Evolutionary conservation across 2,888 invertebrate genomes (phyloP).

Genomic region (Agrochola lychnidis): DNA sequence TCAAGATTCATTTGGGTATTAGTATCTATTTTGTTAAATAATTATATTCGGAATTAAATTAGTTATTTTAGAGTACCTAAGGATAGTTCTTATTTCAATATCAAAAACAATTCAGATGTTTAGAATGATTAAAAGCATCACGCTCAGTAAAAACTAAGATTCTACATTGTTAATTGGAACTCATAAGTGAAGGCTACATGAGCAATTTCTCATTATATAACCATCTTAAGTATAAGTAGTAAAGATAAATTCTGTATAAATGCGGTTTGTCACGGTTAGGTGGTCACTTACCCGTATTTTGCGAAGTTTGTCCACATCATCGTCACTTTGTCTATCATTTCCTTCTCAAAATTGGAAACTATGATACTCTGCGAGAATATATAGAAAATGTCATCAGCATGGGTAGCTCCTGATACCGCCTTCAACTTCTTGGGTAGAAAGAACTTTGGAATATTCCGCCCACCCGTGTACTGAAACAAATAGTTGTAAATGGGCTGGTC

Average conservation of each 20-base stretch:
- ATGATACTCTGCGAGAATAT: constrained; percentile 76
- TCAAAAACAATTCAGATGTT: background rate
- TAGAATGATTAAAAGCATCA: background rate
- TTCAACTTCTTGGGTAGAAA: constrained; percentile 63
- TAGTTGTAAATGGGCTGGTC: constrained; percentile 79
- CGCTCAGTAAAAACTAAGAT: background rate
- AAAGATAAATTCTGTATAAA: background rate
- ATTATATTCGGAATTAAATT: no score
- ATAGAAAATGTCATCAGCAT: constrained; percentile 84
- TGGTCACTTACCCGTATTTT: constrained; percentile 77
- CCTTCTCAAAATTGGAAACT: constrained; percentile 73
- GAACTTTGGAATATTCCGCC: constrained; percentile 75
- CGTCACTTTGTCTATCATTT: constrained; percentile 79
- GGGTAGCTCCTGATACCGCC: constrained; percentile 76
- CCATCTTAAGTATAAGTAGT: background rate
- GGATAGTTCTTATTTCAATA: no score
- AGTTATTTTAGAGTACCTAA: no score
- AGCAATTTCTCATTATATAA: background rate
- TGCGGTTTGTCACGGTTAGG: background rate
- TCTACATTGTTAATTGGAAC: background rate
- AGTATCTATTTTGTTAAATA: no score
- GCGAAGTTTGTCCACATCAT: constrained; percentile 86
- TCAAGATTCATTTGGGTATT: no score
- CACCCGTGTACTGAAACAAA: constrained; percentile 78
- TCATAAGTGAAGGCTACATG: background rate